Evolutionary conservation across 2,888 invertebrate genomes (phyloP), one percentile per base, ranked within the genome.

Genomic region (Volucella bombylans): DNA sequence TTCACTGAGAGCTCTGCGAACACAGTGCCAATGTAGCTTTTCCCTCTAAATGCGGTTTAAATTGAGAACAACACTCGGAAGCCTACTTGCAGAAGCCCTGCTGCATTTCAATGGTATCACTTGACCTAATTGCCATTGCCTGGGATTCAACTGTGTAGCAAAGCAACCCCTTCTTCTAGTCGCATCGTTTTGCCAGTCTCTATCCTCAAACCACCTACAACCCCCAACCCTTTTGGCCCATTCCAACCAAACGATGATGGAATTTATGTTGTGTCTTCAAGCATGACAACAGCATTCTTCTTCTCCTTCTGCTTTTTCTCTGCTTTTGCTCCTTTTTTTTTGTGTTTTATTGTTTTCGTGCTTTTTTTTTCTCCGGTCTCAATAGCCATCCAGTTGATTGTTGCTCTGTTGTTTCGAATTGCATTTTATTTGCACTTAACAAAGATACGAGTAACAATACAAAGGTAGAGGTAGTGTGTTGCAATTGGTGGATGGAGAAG

Each of bases 51-150:
- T 85, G 81, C 72, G 85, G 85, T 85, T 85, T 72, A 81, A 85
- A 85, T 81, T 72, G 81, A 85, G 85, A 64, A 81, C 81, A 77
- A 45, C 61, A 76, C 62, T 72, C 64, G 83, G 71, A 81, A 85
- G 85, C 85, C 85, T 85, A 85, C 85, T 80, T 72, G 71, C 61
- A 67, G 80, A 81, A 81, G 81, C 85, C 85, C 74, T 76, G 76
- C 69, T 81, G 85, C 85, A 85, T 85, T 85, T 85, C 81, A 81
- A 77, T 85, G 85, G 85, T 85, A 85, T 85, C 85, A 85, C 85
- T 85, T 85, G 85, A 85, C 74, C 85, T 77, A 85, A 85, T 85
- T 85, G 85, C 81, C 85, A 81, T 72, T 81, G 76, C 76, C 49
- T 76, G 45, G 71, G 71, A 69, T 76, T 74, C 62, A 31, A 31